Base-by-base conservation (phyloP, 2,113 vertebrate species). In the Heterotis niloticus region DNA sequence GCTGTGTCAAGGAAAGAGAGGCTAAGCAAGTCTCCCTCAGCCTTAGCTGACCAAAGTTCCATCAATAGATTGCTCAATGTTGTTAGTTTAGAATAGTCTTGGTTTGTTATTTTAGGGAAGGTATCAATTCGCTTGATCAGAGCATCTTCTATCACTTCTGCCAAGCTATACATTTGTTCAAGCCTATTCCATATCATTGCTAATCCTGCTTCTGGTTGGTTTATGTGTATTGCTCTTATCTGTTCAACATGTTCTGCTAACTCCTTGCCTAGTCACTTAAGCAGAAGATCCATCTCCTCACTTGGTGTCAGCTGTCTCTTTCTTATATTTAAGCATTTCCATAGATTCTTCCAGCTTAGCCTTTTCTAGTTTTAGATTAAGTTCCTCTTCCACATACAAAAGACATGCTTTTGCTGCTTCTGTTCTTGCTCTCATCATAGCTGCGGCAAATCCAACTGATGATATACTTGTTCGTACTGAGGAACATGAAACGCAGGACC, bases 161-260 rank as follows among this genome's bases (percentile, higher is more conserved):
- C 4, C 62, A 81, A 84, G 12, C 80, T 81, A 54, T 80, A 84
- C n/a, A n/a, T n/a, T n/a, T n/a, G 69, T 0, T 85, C 65, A 0
- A 86, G 83, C 5, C 79, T 84, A 1, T 82, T 79, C 76, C 68
- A 84, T 52, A n/a, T 76, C 81, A 77, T 84, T 0, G 5, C 16
- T 4, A 86, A 1, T 0, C 81, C 82, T 51, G 44, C 57, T 17
- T 57, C 26, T 64, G 85, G 82, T 18, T 51, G 18, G 13, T 82
- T 80, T 0, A 86, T 80, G n/a, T 84, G 82, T 70, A 82, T 79
- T 13, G 78, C 60, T 77, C 81, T 85, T 20, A 80, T 83, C 17
- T 67, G 80, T 34, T 83, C 69, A 1, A 75, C 59, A 51, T 81
- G 80, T 14, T 85, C 83, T 65, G 81, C 77, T 59, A 66, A 80